Base-by-base conservation (phyloP, 2,797 vertebrate species). In the Ctenopoma multispine region DNA sequence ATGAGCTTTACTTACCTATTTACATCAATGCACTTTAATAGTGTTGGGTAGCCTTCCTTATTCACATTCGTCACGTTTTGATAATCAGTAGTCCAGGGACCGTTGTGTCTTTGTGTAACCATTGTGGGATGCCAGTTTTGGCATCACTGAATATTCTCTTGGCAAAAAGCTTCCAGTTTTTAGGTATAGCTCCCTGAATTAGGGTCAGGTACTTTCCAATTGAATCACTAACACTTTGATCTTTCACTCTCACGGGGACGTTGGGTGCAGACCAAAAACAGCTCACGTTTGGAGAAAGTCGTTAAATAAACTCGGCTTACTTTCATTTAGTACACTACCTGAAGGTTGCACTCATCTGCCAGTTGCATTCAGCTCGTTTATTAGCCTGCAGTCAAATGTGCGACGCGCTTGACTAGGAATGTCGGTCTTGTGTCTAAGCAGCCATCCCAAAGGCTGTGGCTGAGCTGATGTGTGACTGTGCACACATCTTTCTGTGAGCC, bases 1-100 rank as follows among this genome's bases (percentile, higher is more conserved):
- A 82, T 93, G 91, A 94, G 88, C 92, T 87, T 92, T 92, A 90
- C 89, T 93, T 93, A 94, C 90, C 92, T 92, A 86, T 92, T 93
- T 90, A 91, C 92, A 87, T 88, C 86, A 65, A 47, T 66, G 72
- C 78, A 38, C 85, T 78, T 61, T 79, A 77, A 83, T 72, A 76
- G 63, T 72, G 67, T 69, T 50, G 64, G 70, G 31, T 57, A 43
- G 63, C 38, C 41, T 47, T 60, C 34, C 64, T 56, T 17, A 29
- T 68, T 75, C 63, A 46, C 75, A 61, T 64, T 80, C 69, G 69
- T 50, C 48, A 71, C 44, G 44, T 68, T 77, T 29, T 73, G 36
- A 62, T 38, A 14, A 48, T 72, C 59, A 44, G 2, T 56, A 31
- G 34, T 41, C 38, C 2, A 1, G 21, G 17, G 54, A 31, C 44